Conservation (phyloP, 2,113 vertebrate species). For the Neotragus moschatus region DNA sequence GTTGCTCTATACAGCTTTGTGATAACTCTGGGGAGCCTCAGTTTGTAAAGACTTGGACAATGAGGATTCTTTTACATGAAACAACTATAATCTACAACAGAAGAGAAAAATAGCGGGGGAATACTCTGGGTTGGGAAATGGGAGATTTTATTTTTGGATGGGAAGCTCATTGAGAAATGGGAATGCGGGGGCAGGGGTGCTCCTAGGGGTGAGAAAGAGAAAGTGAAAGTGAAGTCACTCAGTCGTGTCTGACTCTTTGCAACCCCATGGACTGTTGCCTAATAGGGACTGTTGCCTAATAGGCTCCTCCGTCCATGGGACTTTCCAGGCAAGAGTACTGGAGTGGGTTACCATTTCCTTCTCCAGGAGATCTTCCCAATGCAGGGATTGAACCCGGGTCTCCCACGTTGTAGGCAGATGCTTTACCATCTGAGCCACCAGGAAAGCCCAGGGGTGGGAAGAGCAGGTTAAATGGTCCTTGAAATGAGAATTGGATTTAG, state of each 20-base stretch:
- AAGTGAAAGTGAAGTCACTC: too few species aligned
- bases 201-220: background rate
- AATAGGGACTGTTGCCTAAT: too few species aligned
- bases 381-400: too few species aligned
- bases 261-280: too few species aligned
- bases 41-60: background rate
- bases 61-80: background rate
- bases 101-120: background rate
- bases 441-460: background rate
- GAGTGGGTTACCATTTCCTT: too few species aligned
- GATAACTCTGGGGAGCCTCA: background rate
- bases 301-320: too few species aligned
- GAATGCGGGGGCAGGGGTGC: background rate
- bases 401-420: fast-evolving
- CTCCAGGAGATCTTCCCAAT: too few species aligned
- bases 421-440: too few species aligned
- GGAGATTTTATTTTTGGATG: background rate
- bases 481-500: background rate
- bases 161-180: background rate
- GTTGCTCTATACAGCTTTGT: background rate
- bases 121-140: background rate
- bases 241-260: too few species aligned
- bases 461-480: background rate
- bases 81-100: background rate
- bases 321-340: too few species aligned